Evolutionary conservation across 2,113 vertebrate species (phyloP).

Genomic region (Rhombomys opimus): DNA sequence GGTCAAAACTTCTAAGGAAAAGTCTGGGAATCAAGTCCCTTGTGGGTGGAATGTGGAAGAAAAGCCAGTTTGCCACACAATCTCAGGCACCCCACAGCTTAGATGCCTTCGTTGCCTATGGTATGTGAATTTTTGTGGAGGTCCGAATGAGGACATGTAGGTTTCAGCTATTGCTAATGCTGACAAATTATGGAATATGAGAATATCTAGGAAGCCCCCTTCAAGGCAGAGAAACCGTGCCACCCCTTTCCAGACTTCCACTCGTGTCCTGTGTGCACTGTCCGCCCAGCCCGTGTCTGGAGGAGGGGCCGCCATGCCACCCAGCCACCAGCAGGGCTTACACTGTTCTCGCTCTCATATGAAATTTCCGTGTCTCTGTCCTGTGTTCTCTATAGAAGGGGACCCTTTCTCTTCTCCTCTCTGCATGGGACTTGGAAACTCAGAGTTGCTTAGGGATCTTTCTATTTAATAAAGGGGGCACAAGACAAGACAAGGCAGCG

Average conservation of each 20-base stretch:
- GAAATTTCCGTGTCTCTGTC: background rate
- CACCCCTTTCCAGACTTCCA: background rate
- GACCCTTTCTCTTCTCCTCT: constrained; percentile 59
- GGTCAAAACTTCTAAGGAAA: background rate
- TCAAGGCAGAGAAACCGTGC: background rate
- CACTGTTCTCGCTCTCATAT: background rate
- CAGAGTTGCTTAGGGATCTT: constrained; percentile 13
- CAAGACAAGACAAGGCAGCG: constrained; percentile 66
- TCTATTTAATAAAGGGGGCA: constrained; percentile 73
- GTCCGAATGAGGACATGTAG: background rate
- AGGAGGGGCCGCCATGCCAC: rapidly evolving
- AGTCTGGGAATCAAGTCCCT: background rate
- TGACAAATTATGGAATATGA: background rate
- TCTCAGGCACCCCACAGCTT: background rate
- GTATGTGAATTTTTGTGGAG: background rate
- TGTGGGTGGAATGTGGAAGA: background rate
- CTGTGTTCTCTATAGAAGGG: background rate
- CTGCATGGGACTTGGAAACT: constrained; percentile 49
- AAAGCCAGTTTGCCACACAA: background rate
- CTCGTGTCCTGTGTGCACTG: background rate
- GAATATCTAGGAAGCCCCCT: background rate
- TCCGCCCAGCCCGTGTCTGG: rapidly evolving
- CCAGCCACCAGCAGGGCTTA: too few species aligned
- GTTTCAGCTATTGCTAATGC: background rate
- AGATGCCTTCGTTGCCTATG: background rate